Evolutionary conservation across 1,140 invertebrate genomes (phyloP).

Genomic region (Pseudomyrmex cubaensis): DNA sequence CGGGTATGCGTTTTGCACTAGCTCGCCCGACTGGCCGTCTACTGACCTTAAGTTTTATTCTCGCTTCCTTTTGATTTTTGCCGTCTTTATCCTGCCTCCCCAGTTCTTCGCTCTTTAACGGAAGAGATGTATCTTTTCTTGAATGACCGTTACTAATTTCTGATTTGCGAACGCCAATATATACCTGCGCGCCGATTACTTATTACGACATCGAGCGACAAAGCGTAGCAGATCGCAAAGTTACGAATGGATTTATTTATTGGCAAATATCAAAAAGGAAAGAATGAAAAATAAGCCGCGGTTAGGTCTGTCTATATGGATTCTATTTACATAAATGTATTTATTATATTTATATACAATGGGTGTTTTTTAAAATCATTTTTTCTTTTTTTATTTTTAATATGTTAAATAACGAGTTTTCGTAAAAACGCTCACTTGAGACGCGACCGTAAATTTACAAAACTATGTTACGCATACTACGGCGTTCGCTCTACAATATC

Average conservation of each 20-base stretch:
- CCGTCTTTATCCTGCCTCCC: conserved; percentile 28
- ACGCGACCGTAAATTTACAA: conserved; percentile 10
- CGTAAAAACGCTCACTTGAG: not conserved
- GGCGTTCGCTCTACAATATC: conserved; percentile 7
- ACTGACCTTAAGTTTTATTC: conserved; percentile 61
- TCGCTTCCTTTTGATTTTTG: conserved; percentile 55
- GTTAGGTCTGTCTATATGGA: not conserved
- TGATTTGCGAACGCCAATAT: conserved; percentile 28
- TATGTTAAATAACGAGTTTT: not conserved
- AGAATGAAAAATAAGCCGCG: not conserved
- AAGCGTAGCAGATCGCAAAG: conserved; percentile 45
- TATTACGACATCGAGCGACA: conserved; percentile 32
- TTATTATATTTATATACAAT: no score
- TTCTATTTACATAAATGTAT: no score
- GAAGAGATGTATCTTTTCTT: conserved; percentile 43
- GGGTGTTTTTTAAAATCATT: no score
- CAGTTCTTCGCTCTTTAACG: conserved; percentile 45
- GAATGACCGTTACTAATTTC: conserved; percentile 52
- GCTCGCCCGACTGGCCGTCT: conserved; percentile 59
- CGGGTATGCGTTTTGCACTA: conserved; percentile 41
- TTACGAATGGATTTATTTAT: conserved; percentile 35
- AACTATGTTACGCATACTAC: not conserved
- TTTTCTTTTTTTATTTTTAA: not conserved
- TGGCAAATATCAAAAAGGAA: not conserved
- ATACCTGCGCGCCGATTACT: conserved; percentile 18